Conservation (phyloP, 2,113 vertebrate genomes). For the Salvelinus alpinus region DNA sequence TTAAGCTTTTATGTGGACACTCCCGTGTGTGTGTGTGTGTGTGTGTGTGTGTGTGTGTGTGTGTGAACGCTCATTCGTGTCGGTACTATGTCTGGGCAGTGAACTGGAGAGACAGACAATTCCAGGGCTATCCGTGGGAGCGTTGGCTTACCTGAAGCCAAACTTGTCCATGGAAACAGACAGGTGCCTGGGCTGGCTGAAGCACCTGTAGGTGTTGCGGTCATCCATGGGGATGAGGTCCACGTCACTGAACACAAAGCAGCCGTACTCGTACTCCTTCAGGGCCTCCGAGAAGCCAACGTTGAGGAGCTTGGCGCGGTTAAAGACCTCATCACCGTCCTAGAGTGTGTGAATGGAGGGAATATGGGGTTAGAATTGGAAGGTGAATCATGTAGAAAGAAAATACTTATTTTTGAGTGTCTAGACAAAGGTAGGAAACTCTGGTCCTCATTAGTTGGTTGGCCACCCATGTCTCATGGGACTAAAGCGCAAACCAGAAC, state of each 20-base stretch:
- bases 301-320: constrained; percentile 93
- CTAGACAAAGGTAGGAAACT: too few relatives aligned
- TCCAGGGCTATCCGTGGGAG: too few relatives aligned
- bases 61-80: background rate
- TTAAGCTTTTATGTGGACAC: background rate
- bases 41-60: too few relatives aligned
- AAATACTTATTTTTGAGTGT: too few relatives aligned
- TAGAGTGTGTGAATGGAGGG: constrained; percentile 46
- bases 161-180: constrained; percentile 98
- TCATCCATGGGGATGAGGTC: constrained; percentile 97
- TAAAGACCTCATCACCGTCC: constrained; percentile 87
- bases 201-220: constrained; percentile 90
- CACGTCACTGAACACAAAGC: constrained; percentile 95
- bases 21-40: background rate
- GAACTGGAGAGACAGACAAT: too few relatives aligned
- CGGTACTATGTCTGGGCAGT: background rate
- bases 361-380: background rate
- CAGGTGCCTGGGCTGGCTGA: constrained; percentile 89
- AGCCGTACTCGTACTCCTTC: constrained; percentile 92
- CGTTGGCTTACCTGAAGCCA: constrained; percentile 83
- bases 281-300: constrained; percentile 87
- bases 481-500: background rate
- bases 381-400: background rate
- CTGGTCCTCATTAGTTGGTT: background rate
- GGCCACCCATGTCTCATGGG: background rate